Evolutionary conservation across 2,888 invertebrate species (phyloP), one percentile per base, ranked within the genome.

Genomic region (Leucoma salicis): DNA sequence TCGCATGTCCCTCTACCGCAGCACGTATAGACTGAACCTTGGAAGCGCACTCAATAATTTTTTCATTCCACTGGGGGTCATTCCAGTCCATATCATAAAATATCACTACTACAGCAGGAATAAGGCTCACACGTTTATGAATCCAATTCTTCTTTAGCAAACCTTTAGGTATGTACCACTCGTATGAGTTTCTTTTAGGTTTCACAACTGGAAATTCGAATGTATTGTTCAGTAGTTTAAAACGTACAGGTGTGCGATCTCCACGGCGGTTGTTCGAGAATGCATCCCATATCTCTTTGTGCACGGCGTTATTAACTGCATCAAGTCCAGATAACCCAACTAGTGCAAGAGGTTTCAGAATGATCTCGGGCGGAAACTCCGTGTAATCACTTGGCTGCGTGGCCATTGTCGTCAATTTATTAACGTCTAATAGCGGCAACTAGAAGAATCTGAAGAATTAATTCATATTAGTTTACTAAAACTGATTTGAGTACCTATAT

Each of bases 61-160:
- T 98, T 60, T 99, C 99, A 59, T 95, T 95, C 98, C 99, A 99
- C 52, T 94, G 92, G 0, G 92, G 90, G 82, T 99, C 98, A 74
- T 97, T 96, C 99, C 99, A 99, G 82, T 99, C 99, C 73, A 99
- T 92, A 70, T 99, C 99, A 78, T 96, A 97, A 82, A 99, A 99
- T 49, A 98, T 92, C 2, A 98, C 97, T 15, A 97, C 94, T 0
- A 99, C 95, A 1, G 99, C 95, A 6, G 99, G 99, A 52, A 99
- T 92, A 42, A 95, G 92, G 57, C 95, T 93, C 25, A 97, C 90
- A 72, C 99, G 97, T 80, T 99, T 99, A 36, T 93, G 92, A 90
- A 99, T 95, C 99, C 99, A 99, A 72, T 96, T 96, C 31, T 95
- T 93, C 77, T 99, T 98, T 5, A 99, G 83, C 53, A 99, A 95